Base-by-base conservation (phyloP, 2,113 vertebrate species). In the Etia nguti region DNA sequence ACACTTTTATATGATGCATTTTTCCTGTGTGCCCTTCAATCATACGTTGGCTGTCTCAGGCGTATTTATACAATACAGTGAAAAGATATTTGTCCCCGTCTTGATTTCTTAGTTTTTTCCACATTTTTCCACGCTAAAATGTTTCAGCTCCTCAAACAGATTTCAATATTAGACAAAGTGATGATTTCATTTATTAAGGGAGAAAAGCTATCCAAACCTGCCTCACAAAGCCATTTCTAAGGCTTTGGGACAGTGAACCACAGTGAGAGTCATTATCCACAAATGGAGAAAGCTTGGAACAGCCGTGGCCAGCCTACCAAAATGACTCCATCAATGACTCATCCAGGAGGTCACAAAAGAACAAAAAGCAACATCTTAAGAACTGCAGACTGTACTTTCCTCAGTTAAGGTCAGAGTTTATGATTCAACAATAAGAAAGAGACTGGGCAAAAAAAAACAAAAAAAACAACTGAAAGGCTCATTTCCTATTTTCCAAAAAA, bases 391-490 rank as follows among this genome's bases (percentile, higher is more conserved):
- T n/a, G 22, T 38, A 68, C 62, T 68, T 68, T 41, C 8, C 62
- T 68, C 4, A 41, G 62, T 68, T 24, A 68, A 41, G 36, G 62
- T 68, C 36, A 24, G 7, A 24, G 62, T 68, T 68, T 11, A 6
- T 41, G 62, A 41, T 68, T 68, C 62, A 68, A 22, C 1, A 41
- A 41, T 41, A 68, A 43, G 41, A 43, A 68, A 68, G 36, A 68
- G 12, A 41, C 36, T 24, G 62, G n/a, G 62, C 36, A 38, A 38
- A 38, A 38, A 10, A 6, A 0, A 0, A 1, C 6, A 4, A 13
- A 12, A 15, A 60, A 60, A 41, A 68, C 6, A 41, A 68, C 7
- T n/a, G 16, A 20, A 62, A 36, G 29, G 59, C 15, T 60, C 3
- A 1, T 62, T n/a, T 65, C 60, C n/a, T 36, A 65, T 18, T 65